Percentiles rank a stretch among this genome's conserved stretches.
phyloP scores from a whole-genome alignment of 2,888 invertebrate species.

The Apamea monoglypha region DNA sequence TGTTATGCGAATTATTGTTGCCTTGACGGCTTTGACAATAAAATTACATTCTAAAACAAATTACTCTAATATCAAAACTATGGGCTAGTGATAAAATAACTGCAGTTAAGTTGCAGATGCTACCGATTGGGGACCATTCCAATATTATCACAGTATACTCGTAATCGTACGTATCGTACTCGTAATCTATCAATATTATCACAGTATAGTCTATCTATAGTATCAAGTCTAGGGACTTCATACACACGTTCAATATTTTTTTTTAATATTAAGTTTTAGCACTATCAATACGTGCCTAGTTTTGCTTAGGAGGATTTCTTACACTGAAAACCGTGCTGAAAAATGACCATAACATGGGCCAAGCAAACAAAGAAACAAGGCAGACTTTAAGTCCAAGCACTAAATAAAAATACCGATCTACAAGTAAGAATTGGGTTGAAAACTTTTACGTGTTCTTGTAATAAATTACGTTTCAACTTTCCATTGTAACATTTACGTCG shows the following conservation, averaged over 20 bases:
- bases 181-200: no score
- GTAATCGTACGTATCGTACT: no score
- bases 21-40: background rate
- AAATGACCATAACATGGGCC: background rate
- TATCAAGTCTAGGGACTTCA: background rate
- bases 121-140: background rate
- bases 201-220: no score
- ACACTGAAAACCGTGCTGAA: background rate
- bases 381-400: background rate
- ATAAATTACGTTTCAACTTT: slow-evolving; percentile 45
- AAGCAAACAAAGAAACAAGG: no score
- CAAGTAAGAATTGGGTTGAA: background rate
- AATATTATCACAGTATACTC: background rate
- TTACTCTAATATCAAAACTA: background rate
- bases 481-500: slow-evolving; percentile 51
- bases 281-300: background rate
- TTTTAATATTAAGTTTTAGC: no score
- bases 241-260: no score
- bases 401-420: slow-evolving; percentile 13
- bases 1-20: background rate
- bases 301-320: background rate
- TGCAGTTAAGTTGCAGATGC: background rate
- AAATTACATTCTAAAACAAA: background rate
- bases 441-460: slow-evolving; percentile 15
- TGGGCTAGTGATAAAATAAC: background rate